Evolutionary conservation across 2,797 vertebrate genomes (phyloP).

Genomic region (Silurus lanzhouensis): DNA sequence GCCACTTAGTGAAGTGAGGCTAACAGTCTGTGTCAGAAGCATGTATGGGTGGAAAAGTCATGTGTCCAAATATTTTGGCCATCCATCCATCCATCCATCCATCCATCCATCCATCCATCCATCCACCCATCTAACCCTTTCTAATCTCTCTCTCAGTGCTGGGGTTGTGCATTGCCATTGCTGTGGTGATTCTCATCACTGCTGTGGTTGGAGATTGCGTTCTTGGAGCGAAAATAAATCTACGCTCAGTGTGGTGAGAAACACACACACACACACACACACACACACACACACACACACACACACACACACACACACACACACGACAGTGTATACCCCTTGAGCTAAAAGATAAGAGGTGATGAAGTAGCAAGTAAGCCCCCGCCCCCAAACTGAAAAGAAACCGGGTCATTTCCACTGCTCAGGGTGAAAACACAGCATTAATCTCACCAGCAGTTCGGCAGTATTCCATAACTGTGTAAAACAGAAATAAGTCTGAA

Average conservation of each 20-base stretch:
- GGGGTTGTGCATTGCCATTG: not conserved
- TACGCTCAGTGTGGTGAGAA: slow-evolving; percentile 29
- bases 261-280: not conserved
- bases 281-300: slow-evolving; percentile 2
- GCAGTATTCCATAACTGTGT: not conserved
- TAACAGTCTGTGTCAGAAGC: no score
- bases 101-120: no score
- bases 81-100: no score
- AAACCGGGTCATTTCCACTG: not conserved
- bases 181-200: slow-evolving; percentile 15
- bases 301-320: not conserved
- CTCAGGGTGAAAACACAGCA: not conserved
- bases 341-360: not conserved
- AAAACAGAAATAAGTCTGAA: not conserved
- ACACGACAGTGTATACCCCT: not conserved
- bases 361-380: not conserved
- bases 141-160: slow-evolving; percentile 7
- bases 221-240: slow-evolving; percentile 33
- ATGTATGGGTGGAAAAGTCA: no score
- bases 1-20: no score
- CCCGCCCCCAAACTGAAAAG: not conserved
- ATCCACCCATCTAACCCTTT: not conserved
- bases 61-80: no score
- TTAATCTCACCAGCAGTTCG: not conserved
- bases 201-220: not conserved